Base-by-base conservation (phyloP, 2,113 vertebrate species). In the Nothoprocta pentlandii region DNA sequence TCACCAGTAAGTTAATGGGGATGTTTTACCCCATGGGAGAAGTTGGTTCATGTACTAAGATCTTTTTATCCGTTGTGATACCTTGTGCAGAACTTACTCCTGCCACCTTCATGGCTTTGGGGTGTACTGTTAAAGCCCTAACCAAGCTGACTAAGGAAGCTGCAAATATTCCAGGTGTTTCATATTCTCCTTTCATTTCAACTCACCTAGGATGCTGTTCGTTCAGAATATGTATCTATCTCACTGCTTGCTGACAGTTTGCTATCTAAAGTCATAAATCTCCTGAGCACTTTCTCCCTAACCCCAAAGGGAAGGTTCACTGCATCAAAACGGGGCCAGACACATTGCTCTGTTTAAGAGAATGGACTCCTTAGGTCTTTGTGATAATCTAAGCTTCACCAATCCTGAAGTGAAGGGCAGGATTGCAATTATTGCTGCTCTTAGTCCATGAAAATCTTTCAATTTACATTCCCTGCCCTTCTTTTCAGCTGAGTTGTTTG, bases 51-150 rank as follows among this genome's bases (percentile, higher is more conserved):
- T 71, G 30, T 78, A 25, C 42, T 61, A 19, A 66, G 9, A 25
- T 77, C 76, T 28, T 30, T 28, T 80, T 16, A 15, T 23, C 39
- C 21, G 0, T 2, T 3, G 0, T 1, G 1, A 42, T 49, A 32
- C 64, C 41, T 85, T 53, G 28, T 80, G 49, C 63, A 80, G 19
- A 51, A 6, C 16, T 56, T 71, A 23, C 36, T 91, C 10, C 47
- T 88, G 86, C 74, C 68, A 53, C 30, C 63, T 77, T 68, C 13
- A 0, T 0, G 54, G 85, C 53, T 91, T 83, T 53, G 51, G 51
- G 22, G 51, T 53, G 12, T 13, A 22, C 26, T 28, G 26, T 16
- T 28, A 15, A 26, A 54, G 28, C 26, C 13, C 14, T 15, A 54
- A 54, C 53, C 26, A 28, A 30, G 53, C 53, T 30, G 26, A 28